Base-by-base conservation (phyloP, 2,888 invertebrate species). In the Heliconius hortense region DNA sequence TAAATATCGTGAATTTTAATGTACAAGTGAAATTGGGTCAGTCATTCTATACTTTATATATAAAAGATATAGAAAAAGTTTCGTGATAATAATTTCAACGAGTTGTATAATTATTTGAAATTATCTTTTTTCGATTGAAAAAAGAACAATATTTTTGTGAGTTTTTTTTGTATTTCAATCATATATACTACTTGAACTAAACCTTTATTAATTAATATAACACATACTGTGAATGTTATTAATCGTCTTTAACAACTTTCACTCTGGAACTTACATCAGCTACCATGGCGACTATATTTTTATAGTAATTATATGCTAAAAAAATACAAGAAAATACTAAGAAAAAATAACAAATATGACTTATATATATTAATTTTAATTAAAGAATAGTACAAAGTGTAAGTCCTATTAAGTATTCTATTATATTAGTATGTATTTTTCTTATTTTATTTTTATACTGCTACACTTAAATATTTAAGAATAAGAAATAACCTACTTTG, bases 191-290 rank as follows among this genome's bases (percentile, higher is more conserved):
- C 1, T 64, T n/a, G 21, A 31, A 31, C 21, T 4, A 35, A 35
- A 64, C 11, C 35, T 35, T 35, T 64, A 35, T 35, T 11, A 63
- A 5, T 35, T 56, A n/a, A n/a, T 43, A 66, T 13, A 39, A 7
- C 15, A n/a, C 5, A n/a, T 66, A 62, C 8, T 7, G 11, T 60
- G 11, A 39, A 39, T 39, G 24, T 39, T 64, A 66, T 66, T 24
- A 66, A 66, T 39, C 2, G 13, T 66, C 64, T 39, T 66, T 2
- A 24, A 66, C 24, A 66, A 66, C 66, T 66, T 66, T 66, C 66
- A 43, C 66, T 43, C 24, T 66, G 39, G 39, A 43, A 66, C n/a
- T 24, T 64, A 39, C 39, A 64, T 24, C 4, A 10, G 2, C 24
- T 8, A 43, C 39, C 18, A 43, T 39, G 24, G 39, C 66, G 15